phyloP scores from a whole-genome alignment of 2,797 vertebrate genomes.

The Sebastes vulpes region DNA sequence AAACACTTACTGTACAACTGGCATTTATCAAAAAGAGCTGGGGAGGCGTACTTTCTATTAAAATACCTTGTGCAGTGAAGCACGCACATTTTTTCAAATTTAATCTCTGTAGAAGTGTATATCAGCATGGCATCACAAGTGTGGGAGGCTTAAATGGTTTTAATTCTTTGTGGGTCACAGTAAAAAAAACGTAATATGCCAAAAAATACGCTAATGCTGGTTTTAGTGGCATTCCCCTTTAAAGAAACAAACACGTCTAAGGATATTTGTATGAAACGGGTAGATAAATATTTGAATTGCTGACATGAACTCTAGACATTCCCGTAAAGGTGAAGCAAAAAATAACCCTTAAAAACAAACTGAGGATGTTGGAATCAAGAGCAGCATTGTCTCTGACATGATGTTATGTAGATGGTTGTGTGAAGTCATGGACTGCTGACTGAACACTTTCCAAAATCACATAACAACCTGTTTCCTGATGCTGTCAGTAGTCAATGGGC shows the following conservation, averaged over 20 bases:
- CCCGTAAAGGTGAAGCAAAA: slow-evolving; percentile 24
- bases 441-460: slow-evolving; percentile 51
- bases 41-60: not conserved
- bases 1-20: not conserved
- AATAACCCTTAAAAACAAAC: slow-evolving; percentile 51
- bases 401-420: slow-evolving; percentile 31
- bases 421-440: slow-evolving; percentile 56
- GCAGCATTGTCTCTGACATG: slow-evolving; percentile 41
- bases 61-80: not conserved
- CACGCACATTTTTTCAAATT: not conserved
- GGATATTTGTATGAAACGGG: slow-evolving; percentile 34
- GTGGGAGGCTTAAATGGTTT: slow-evolving; percentile 10
- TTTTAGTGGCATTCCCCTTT: slow-evolving; percentile 17
- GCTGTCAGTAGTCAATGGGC: slow-evolving; percentile 14
- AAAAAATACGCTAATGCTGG: slow-evolving; percentile 19
- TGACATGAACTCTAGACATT: slow-evolving; percentile 37
- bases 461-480: slow-evolving; percentile 48
- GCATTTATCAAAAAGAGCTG: slow-evolving; percentile 6
- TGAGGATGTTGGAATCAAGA: slow-evolving; percentile 55
- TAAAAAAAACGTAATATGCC: not conserved
- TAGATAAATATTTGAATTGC: slow-evolving; percentile 65
- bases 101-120: not conserved
- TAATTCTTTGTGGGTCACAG: not conserved
- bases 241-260: slow-evolving; percentile 49
- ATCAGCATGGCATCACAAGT: not conserved